Base-by-base conservation (phyloP, 1,140 invertebrate genomes). In the Pseudomyrmex gracilis region DNA sequence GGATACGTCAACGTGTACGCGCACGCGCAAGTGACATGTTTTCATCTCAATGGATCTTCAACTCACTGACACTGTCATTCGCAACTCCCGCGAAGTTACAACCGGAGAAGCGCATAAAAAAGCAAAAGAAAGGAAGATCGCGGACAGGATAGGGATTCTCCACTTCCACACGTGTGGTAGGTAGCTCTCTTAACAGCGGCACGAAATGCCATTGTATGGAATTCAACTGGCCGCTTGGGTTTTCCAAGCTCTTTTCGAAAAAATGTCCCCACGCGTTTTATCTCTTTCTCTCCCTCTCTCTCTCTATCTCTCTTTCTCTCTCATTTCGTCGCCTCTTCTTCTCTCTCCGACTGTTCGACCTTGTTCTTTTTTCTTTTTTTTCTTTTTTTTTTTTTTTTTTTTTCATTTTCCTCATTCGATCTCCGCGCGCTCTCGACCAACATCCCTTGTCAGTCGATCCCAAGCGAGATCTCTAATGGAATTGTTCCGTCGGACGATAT, bases 401-500 rank as follows among this genome's bases (percentile, higher is more conserved):
- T 77, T 80, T 73, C 73, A 70, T 82, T 80, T 80, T 71, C 77
- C 82, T 22, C 87, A 43, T 87, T 85, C 74, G 60, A 74, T 84
- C 57, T 78, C 85, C 66, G 47, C 53, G 51, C 43, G 51, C 43
- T 70, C 57, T 73, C 85, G 12, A 22, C 74, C 87, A 77, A 77
- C 85, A 84, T 87, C 86, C 83, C 84, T 77, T 67, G 86, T 88
- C 87, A 85, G 77, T 67, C 77, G 86, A 85, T 88, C 83, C 87
- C 83, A 83, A 64, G 87, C 86, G 87, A 64, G 70, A 85, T 83
- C 87, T 88, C 87, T 88, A 88, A 88, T 88, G 86, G 87, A 88
- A 88, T 88, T 88, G 87, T 88, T 87, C 86, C 86, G 66, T 88
- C 78, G 73, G 67, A 73, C 83, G 73, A 85, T 87, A 88, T 85